These are phyloP conservation scores for Ephydatia muelleri DNA, from an alignment of 37 sponge, comb jelly and placozoan species.

Conservation along the genomic window DNA sequence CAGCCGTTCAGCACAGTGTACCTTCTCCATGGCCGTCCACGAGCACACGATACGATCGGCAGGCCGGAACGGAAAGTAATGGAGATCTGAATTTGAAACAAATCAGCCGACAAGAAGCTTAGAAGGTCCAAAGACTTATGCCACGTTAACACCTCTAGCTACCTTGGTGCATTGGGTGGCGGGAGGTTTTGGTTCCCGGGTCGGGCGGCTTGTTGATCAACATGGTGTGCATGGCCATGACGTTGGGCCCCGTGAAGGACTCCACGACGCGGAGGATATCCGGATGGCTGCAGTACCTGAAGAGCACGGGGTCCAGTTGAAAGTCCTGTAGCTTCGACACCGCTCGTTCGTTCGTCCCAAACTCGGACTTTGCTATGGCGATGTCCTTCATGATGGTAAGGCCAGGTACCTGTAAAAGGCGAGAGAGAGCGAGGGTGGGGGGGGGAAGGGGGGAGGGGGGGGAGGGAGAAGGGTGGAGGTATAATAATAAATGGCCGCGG, in stretches of 20 bases:
- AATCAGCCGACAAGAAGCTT: background rate
- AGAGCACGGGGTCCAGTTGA: slow-evolving; percentile 75
- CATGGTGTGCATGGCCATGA: slow-evolving; percentile 96
- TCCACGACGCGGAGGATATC: slow-evolving; percentile 64
- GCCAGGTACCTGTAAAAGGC: slow-evolving; percentile 41
- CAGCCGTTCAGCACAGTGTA: slow-evolving; percentile 86
- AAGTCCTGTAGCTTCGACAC: slow-evolving; percentile 91
- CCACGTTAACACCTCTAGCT: background rate
- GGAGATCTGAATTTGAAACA: slow-evolving; percentile 28
- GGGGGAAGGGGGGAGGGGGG: slow-evolving; percentile 72
- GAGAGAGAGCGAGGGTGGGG: slow-evolving; percentile 54
- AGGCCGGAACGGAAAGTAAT: slow-evolving; percentile 91
- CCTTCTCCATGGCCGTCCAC: slow-evolving; percentile 92
- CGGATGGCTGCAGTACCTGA: slow-evolving; percentile 64
- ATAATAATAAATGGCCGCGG: too few species aligned
- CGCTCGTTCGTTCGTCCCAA: slow-evolving; percentile 33
- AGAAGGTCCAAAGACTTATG: slow-evolving; percentile 27
- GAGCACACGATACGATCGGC: slow-evolving; percentile 86
- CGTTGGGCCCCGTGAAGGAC: slow-evolving; percentile 73
- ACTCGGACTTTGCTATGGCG: slow-evolving; percentile 59
- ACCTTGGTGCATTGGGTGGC: slow-evolving; percentile 93
- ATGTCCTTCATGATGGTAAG: slow-evolving; percentile 87
- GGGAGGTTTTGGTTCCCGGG: slow-evolving; percentile 73
- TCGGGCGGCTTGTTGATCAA: slow-evolving; percentile 95
- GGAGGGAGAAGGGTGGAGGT: background rate